Evolutionary conservation across 2,113 vertebrate genomes (phyloP), one percentile per base, ranked within the genome.

Genomic region (Cebidichthys violaceus): DNA sequence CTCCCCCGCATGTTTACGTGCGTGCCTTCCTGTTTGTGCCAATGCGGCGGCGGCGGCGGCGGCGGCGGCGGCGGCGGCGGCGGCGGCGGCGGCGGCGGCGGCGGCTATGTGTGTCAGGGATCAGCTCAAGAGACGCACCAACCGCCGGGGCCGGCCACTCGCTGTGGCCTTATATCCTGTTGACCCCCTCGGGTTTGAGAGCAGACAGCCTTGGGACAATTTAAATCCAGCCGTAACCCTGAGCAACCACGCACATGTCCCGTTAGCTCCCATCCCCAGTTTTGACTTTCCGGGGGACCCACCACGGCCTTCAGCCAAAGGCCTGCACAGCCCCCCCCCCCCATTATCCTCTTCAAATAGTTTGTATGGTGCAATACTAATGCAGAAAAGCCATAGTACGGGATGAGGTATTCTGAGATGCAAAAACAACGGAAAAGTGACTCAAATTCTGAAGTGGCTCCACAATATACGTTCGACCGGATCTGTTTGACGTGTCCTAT

Each of bases 121-220:
- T 91, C 77, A 64, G 85, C 79, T 84, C 74, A 88, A 81, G 80
- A 85, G 87, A 91, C 73, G 81, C 70, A 52, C 61, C 69, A 33
- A 39, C 74, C 76, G 76, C 78, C 70, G 37, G n/a, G 59, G 75
- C 85, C 73, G n/a, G 55, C 81, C 29, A 70, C 77, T 86, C 83
- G 66, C 74, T 62, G 68, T 90, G 86, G 81, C 84, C 89, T 88
- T 88, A 92, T 85, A 90, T 92, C 89, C 92, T 92, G 87, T 84
- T 92, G 91, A 92, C 90, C 92, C 92, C 50, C 20, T 20, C 54
- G n/a, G 82, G 87, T 89, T 55, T 89, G 88, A 86, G 86, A 69
- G 69, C 86, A 88, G 89, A 90, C 88, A 90, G 87, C 88, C 90
- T 83, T 82, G 82, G 90, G 82, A 91, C 57, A 86, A 86, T 85